Evolutionary conservation across 1,140 invertebrate species (phyloP), one percentile per base, ranked within the genome.

Genomic region (Hypothenemus hampei): DNA sequence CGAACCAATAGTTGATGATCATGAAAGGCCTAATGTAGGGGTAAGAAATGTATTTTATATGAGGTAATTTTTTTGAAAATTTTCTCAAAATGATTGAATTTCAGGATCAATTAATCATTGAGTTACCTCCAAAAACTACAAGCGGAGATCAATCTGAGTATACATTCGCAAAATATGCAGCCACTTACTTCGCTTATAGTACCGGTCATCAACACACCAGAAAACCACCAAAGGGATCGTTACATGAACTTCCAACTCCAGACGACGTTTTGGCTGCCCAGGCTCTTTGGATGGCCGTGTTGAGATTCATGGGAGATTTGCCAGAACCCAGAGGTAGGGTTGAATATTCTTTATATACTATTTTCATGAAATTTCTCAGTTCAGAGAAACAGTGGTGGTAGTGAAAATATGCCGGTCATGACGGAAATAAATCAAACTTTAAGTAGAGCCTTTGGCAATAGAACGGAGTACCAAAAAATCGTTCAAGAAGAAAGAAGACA

Each of bases 241-340:
- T 97, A 3, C 72, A 96, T 11, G 82, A 87, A 37, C 75, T 93
- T 37, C 83, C 85, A 11, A 84, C 82, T 7, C 81, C 86, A 43
- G 81, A 86, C 1, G 91, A 95, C 73, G 83, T 88, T 66, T 75
- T 91, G 68, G 87, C 82, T n/a, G 75, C 80, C 0, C 78, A 81
- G 11, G 88, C 91, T 36, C 75, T 95, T 29, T 97, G 92, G 91
- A 82, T 93, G 11, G 91, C 89, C 0, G 90, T 95, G 59, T 70
- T 95, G 20, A 77, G 93, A 52, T 96, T 97, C 66, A 96, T 95
- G 91, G 92, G 91, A n/a, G 93, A 97, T 72, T 69, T 93, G 41
- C 81, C 89, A 0, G 93, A 96, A 71, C 84, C 86, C 0, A 81
- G 84, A 37, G 21, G 47, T 57, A 41, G 33, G 18, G n/a, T n/a